Conservation (phyloP, 2,888 invertebrate species). For the Megastigmus dorsalis region DNA sequence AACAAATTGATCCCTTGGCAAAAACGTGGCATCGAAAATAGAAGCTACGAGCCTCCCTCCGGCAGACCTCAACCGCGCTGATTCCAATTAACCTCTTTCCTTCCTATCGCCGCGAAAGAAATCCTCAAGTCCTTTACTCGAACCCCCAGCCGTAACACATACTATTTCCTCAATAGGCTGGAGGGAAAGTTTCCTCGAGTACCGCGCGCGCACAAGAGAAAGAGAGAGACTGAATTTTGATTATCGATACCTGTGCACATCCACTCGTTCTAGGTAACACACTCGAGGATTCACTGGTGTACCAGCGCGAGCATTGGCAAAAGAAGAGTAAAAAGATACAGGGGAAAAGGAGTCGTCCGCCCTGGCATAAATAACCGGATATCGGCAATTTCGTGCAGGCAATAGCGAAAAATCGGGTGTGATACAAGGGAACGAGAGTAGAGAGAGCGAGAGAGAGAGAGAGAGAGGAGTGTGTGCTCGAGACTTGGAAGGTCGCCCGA, state of each 20-base stretch:
- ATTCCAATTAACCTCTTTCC: no score
- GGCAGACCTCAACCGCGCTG: no score
- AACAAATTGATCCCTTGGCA: no score
- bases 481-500: conserved; percentile 46
- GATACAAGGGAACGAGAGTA: neutral
- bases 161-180: no score
- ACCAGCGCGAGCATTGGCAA: neutral
- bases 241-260: neutral
- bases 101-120: no score
- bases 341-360: neutral
- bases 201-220: neutral
- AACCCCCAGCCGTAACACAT: no score
- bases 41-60: no score
- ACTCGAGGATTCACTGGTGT: no score
- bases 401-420: conserved; percentile 42
- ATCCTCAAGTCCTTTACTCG: no score
- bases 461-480: neutral
- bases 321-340: neutral
- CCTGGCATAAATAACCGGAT: conserved; percentile 41
- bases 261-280: no score
- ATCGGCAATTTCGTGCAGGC: conserved; percentile 42
- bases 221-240: conserved; percentile 41
- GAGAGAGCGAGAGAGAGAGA: neutral
- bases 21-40: no score
- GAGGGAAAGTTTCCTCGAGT: no score